A percentile compares a stretch with the other conserved stretches of the same genome.
phyloP scores from a whole-genome alignment of 92 coral and sea anemone genomes.

The Phymanthus crucifer region DNA sequence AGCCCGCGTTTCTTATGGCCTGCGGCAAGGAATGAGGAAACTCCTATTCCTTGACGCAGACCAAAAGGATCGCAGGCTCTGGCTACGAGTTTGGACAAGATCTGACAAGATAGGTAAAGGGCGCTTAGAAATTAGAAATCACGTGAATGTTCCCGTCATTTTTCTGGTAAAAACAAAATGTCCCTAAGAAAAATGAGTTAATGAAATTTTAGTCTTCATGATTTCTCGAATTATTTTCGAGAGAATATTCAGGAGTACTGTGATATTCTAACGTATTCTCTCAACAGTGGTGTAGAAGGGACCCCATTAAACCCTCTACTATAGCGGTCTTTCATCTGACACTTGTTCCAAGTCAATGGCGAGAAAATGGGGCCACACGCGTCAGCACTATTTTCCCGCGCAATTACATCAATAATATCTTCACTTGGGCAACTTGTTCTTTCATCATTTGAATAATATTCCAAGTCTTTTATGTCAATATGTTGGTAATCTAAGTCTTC shows the following conservation, averaged over 20 bases:
- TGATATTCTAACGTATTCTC: constrained; percentile 63
- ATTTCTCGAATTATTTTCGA: neutral
- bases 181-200: too few species aligned
- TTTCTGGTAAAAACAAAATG: too few species aligned
- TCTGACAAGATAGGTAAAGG: too few species aligned
- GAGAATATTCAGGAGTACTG: constrained; percentile 27
- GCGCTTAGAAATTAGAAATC: too few species aligned
- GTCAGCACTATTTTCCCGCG: constrained; percentile 50
- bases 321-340: constrained; percentile 55
- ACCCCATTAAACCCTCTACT: constrained; percentile 30
- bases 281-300: constrained; percentile 57
- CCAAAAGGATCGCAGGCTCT: too few species aligned
- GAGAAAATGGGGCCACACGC: constrained; percentile 32
- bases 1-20: too few species aligned
- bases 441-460: constrained; percentile 14
- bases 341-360: constrained; percentile 47
- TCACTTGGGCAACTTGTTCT: neutral
- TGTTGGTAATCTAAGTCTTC: constrained; percentile 64
- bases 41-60: too few species aligned
- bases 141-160: too few species aligned
- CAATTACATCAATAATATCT: constrained; percentile 47
- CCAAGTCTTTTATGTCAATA: constrained; percentile 41
- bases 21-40: too few species aligned
- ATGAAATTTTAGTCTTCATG: neutral
- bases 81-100: too few species aligned